A percentile compares a stretch with the other conserved stretches of the same genome.
Evolutionary conservation across 1,140 invertebrate genomes (phyloP).

Genomic region (Drosophila littoralis): DNA sequence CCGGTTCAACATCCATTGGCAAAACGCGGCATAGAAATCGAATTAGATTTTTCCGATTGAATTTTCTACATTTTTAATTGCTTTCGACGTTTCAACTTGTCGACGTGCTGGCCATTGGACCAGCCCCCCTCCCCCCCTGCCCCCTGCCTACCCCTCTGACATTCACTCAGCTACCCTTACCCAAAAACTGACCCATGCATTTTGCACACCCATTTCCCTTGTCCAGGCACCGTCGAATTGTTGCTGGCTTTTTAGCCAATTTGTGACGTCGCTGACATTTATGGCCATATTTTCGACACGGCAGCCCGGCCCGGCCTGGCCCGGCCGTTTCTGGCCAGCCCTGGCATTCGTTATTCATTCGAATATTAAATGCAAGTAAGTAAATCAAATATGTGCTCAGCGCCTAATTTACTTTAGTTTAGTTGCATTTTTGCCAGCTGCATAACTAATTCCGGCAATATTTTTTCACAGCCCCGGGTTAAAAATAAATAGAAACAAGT

Average conservation of each 20-base stretch:
- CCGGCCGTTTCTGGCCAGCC: not conserved
- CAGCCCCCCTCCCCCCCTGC: not conserved
- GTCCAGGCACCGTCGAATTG: constrained; percentile 40
- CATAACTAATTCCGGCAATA: constrained; percentile 31
- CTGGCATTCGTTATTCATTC: constrained; percentile 42
- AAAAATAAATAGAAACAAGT: too few species aligned
- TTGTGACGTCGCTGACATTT: constrained; percentile 72
- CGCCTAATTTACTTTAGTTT: constrained; percentile 71
- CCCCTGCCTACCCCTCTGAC: not conserved
- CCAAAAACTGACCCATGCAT: constrained; percentile 14
- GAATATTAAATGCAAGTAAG: constrained; percentile 75
- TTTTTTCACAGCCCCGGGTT: not conserved
- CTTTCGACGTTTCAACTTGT: constrained; percentile 82
- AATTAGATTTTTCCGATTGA: constrained; percentile 83
- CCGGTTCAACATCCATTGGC: constrained; percentile 60
- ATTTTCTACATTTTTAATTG: constrained; percentile 83
- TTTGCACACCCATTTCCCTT: not conserved
- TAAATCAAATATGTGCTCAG: constrained; percentile 71
- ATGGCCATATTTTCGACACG: constrained; percentile 42
- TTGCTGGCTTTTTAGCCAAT: constrained; percentile 64
- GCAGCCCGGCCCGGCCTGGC: not conserved
- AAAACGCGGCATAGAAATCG: constrained; percentile 81
- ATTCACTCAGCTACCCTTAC: not conserved
- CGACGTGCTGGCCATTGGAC: constrained; percentile 38
- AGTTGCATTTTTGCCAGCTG: constrained; percentile 63